These are phyloP conservation scores for Heliconius congener DNA, from an alignment of 1,140 invertebrate species.

Conservation along the genomic window DNA sequence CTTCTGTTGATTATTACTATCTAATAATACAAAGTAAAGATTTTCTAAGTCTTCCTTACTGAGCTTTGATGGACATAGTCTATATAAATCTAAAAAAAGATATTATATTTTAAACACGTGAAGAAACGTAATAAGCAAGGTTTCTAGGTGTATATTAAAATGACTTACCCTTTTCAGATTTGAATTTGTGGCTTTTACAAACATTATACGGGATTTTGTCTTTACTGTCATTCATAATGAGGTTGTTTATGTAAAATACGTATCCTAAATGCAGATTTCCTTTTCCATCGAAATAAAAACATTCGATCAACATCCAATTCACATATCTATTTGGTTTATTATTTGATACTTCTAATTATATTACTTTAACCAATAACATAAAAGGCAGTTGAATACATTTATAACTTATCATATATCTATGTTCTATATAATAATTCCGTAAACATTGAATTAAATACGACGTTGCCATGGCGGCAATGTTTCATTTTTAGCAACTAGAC, in stretches of 20 bases:
- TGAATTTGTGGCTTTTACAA: conserved; percentile 52
- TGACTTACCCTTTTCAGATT: conserved; percentile 42
- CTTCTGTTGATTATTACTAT: conserved; percentile 64
- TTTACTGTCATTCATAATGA: conserved; percentile 51
- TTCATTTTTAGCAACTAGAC: not conserved
- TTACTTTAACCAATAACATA: not conserved
- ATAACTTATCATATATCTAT: not conserved
- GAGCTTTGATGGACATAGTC: conserved; percentile 61
- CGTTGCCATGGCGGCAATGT: conserved; percentile 63
- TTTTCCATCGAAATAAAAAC: not conserved
- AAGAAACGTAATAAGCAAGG: not conserved
- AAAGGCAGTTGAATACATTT: not conserved
- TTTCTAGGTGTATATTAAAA: not conserved
- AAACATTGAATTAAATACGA: conserved; percentile 46
- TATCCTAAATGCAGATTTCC: not conserved
- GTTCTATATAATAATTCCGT: not conserved
- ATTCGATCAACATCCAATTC: not conserved
- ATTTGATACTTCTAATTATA: not conserved
- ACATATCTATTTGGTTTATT: not conserved
- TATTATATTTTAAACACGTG: not conserved
- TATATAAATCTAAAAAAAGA: conserved; percentile 49
- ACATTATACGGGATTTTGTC: conserved; percentile 43
- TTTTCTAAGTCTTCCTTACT: conserved; percentile 66
- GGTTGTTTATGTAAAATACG: not conserved
- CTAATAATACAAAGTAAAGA: conserved; percentile 61